Conservation (phyloP, 2,888 invertebrate genomes). For the Cinara cedri region DNA sequence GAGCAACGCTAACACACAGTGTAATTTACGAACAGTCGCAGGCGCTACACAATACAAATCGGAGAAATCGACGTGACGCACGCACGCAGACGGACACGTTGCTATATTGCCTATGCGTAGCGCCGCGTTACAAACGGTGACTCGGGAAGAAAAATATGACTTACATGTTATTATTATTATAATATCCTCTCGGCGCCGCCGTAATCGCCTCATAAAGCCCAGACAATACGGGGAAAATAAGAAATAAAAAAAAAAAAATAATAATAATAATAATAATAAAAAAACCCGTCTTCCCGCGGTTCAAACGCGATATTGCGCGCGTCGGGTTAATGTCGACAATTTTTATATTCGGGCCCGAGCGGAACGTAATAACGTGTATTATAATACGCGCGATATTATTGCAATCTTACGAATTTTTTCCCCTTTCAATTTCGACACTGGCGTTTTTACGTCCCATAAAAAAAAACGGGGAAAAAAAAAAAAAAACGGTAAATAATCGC, state of each 20-base stretch:
- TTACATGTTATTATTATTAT: too few species aligned
- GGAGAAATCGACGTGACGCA: neutral
- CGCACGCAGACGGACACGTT: neutral
- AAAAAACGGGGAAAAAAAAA: neutral
- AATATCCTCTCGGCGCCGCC: neutral
- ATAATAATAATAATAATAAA: too few species aligned
- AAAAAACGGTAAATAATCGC: neutral
- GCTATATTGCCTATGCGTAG: conserved; percentile 44
- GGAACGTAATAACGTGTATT: neutral
- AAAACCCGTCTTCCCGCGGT: too few species aligned
- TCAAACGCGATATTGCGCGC: too few species aligned
- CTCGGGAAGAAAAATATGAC: too few species aligned
- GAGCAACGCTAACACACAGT: too few species aligned
- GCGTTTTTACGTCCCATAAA: conserved; percentile 6
- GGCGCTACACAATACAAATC: too few species aligned
- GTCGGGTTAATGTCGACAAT: too few species aligned
- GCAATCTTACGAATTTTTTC: neutral
- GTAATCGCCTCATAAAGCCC: neutral
- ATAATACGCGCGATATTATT: neutral
- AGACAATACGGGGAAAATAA: too few species aligned
- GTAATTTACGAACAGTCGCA: too few species aligned
- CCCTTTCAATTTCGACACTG: neutral
- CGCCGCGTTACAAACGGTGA: conserved; percentile 23
- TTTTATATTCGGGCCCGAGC: neutral
- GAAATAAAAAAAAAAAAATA: too few species aligned